Conservation (phyloP, 2,888 invertebrate genomes). For the Gasteruption jaculator region DNA sequence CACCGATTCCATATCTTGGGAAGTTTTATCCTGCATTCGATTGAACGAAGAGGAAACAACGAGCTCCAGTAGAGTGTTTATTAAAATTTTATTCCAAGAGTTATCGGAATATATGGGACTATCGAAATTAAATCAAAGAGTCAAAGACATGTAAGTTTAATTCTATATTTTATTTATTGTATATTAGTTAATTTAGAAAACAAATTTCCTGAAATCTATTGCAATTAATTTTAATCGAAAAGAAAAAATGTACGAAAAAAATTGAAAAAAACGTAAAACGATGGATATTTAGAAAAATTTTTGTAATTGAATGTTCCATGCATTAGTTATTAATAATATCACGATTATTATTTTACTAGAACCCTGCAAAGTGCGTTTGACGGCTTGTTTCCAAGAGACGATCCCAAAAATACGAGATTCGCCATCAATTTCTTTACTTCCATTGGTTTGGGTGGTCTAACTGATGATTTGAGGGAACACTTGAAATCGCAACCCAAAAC, state of each 20-base stretch:
- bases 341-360: slow-evolving; percentile 54
- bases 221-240: too few species aligned
- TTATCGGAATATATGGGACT: slow-evolving; percentile 95
- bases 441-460: slow-evolving; percentile 83
- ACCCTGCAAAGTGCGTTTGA: slow-evolving; percentile 81
- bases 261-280: too few species aligned
- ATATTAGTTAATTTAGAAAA: too few species aligned
- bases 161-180: too few species aligned
- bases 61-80: slow-evolving; percentile 94
- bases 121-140: slow-evolving; percentile 80
- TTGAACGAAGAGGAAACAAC: slow-evolving; percentile 97
- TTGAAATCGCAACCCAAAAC: slow-evolving; percentile 72
- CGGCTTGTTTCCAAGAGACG: slow-evolving; percentile 92
- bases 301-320: slow-evolving; percentile 8
- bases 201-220: too few species aligned
- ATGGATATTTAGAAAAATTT: too few species aligned
- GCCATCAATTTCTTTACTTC: slow-evolving; percentile 63
- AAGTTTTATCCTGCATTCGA: slow-evolving; percentile 81
- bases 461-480: slow-evolving; percentile 88
- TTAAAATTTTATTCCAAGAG: slow-evolving; percentile 96
- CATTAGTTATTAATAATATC: slow-evolving; percentile 2
- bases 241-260: too few species aligned
- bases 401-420: slow-evolving; percentile 94
- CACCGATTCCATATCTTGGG: slow-evolving; percentile 97
- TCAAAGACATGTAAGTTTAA: slow-evolving; percentile 89